Conservation (phyloP, 2,888 invertebrate genomes). For the Coremacera marginata region DNA sequence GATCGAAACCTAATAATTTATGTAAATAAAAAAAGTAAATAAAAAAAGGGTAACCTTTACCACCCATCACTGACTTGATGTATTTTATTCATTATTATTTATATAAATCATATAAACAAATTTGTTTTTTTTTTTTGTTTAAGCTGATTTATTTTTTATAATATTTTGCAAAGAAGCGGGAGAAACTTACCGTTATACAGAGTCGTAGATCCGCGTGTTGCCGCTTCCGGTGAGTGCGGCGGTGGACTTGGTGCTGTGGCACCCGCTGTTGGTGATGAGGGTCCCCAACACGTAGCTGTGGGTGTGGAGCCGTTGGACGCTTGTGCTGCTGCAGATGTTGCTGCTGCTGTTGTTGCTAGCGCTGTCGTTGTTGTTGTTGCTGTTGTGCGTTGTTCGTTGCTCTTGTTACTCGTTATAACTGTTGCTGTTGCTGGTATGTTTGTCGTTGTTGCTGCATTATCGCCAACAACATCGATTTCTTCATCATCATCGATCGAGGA, state of each 20-base stretch:
- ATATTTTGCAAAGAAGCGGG: too few species aligned
- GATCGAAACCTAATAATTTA: too few species aligned
- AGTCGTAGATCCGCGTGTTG: conserved; percentile 76
- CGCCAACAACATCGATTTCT: conserved; percentile 90
- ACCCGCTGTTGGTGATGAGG: conserved; percentile 81
- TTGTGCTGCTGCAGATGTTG: conserved; percentile 38
- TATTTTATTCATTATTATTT: too few species aligned
- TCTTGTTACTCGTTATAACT: conserved; percentile 50
- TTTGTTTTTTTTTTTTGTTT: too few species aligned
- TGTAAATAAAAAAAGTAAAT: too few species aligned
- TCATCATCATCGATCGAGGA: conserved; percentile 75
- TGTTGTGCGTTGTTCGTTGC: conserved; percentile 72
- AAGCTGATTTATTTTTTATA: not conserved
- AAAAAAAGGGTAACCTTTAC: not conserved
- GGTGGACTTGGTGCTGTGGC: conserved; percentile 82
- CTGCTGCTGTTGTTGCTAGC: conserved; percentile 42
- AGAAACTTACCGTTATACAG: conserved; percentile 80
- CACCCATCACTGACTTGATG: not conserved
- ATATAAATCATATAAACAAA: too few species aligned
- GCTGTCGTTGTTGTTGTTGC: conserved; percentile 50
- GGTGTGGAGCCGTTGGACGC: conserved; percentile 47
- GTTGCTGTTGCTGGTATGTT: conserved; percentile 34
- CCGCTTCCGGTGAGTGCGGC: conserved; percentile 74
- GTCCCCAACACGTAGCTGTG: conserved; percentile 77
- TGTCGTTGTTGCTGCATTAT: conserved; percentile 64